Percentiles rank a stretch among this genome's conserved stretches.
phyloP scores from a whole-genome alignment of 1,140 invertebrate genomes.

The Drosophila navojoa region DNA sequence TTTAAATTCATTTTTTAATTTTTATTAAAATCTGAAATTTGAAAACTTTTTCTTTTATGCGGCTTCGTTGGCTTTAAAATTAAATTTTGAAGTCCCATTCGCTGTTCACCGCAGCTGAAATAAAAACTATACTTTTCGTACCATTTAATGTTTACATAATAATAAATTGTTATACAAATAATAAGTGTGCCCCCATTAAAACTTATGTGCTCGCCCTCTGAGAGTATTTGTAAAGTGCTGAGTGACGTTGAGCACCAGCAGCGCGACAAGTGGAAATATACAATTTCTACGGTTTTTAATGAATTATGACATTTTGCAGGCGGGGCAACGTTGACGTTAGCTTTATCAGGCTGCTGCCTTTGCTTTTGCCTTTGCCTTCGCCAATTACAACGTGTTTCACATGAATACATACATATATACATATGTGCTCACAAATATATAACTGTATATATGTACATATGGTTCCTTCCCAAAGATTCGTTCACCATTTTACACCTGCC shows the following conservation, averaged over 20 bases:
- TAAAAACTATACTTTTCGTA: too few relatives aligned
- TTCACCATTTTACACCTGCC: constrained; percentile 64
- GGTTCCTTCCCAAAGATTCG: constrained; percentile 44
- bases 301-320: constrained; percentile 77
- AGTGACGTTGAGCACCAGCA: constrained; percentile 50
- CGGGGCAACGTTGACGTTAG: constrained; percentile 16
- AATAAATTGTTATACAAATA: not conserved
- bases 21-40: too few relatives aligned
- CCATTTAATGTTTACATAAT: too few relatives aligned
- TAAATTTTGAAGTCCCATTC: too few relatives aligned
- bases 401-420: not conserved
- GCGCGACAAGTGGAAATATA: constrained; percentile 52
- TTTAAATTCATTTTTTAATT: too few relatives aligned
- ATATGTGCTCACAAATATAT: not conserved
- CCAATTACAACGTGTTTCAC: constrained; percentile 35
- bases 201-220: not conserved
- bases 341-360: constrained; percentile 56
- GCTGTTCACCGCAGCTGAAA: too few relatives aligned
- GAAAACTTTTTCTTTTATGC: too few relatives aligned
- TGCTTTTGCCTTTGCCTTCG: not conserved
- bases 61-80: too few relatives aligned
- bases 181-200: not conserved
- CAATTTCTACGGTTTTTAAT: constrained; percentile 70
- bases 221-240: constrained; percentile 15
- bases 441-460: not conserved